These are phyloP conservation scores for Euphydryas editha DNA, from an alignment of 2,888 invertebrate genomes.

Conservation along the genomic window DNA sequence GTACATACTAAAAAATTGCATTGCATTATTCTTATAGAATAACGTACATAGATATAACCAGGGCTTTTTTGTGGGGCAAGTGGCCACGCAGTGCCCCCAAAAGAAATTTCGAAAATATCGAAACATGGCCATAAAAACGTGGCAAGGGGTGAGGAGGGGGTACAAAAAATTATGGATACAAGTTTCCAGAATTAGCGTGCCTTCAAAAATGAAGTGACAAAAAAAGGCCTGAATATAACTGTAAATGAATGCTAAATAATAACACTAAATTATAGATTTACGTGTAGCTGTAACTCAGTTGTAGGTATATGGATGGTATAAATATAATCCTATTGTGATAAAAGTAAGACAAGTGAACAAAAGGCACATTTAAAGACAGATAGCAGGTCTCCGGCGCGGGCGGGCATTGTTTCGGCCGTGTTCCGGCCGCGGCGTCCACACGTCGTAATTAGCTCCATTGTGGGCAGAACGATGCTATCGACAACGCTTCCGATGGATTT, in stretches of 20 bases:
- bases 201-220: too few relatives aligned
- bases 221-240: too few relatives aligned
- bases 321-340: slow-evolving; percentile 52
- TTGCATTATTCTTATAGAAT: too few relatives aligned
- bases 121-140: too few relatives aligned
- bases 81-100: too few relatives aligned
- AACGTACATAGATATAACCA: too few relatives aligned
- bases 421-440: slow-evolving; percentile 60
- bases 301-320: slow-evolving; percentile 29
- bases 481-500: slow-evolving; percentile 79
- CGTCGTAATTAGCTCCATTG: slow-evolving; percentile 80
- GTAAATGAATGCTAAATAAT: slow-evolving; percentile 10
- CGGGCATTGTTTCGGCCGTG: slow-evolving; percentile 63
- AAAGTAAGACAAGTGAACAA: slow-evolving; percentile 61
- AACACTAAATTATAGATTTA: slow-evolving; percentile 5
- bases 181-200: too few relatives aligned
- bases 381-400: slow-evolving; percentile 50
- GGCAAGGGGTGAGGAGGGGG: too few relatives aligned
- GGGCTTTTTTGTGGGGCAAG: too few relatives aligned
- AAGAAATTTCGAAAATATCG: too few relatives aligned
- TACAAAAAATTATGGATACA: too few relatives aligned
- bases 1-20: neutral
- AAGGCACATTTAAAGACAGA: slow-evolving; percentile 57
- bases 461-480: slow-evolving; percentile 73
- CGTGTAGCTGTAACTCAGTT: slow-evolving; percentile 14